Conservation (phyloP, 2,888 invertebrate genomes). For the Macropis europaea region DNA sequence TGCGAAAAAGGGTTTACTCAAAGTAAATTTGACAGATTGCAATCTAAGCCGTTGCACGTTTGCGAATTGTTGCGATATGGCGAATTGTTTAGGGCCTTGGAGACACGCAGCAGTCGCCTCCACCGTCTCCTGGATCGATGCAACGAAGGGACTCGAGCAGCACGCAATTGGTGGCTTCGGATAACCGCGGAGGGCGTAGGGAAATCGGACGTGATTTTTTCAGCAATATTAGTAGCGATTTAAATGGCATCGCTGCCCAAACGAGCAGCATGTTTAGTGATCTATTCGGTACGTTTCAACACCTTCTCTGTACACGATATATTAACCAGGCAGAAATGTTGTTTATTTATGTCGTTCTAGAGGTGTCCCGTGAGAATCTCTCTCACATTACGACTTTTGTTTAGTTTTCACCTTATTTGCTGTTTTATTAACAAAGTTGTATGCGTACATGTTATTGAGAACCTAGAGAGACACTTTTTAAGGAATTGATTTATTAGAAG, state of each 20-base stretch:
- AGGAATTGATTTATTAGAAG: too few species aligned
- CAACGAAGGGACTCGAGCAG: constrained; percentile 83
- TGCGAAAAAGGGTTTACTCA: constrained; percentile 90
- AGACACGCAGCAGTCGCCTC: constrained; percentile 79
- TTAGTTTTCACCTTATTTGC: too few species aligned
- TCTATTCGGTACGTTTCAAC: constrained; percentile 86
- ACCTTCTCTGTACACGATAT: background rate
- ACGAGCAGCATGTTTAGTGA: constrained; percentile 97
- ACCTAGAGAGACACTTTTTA: too few species aligned
- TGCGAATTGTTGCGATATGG: background rate
- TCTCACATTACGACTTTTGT: too few species aligned
- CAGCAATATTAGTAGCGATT: constrained; percentile 94
- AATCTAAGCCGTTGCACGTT: too few species aligned
- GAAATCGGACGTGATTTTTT: constrained; percentile 90
- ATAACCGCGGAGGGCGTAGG: constrained; percentile 79
- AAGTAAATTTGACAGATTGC: constrained; percentile 84
- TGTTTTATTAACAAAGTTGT: too few species aligned
- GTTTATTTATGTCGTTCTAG: too few species aligned
- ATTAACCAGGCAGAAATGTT: too few species aligned
- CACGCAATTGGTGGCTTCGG: constrained; percentile 84
- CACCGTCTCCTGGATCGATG: constrained; percentile 63
- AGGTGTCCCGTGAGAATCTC: too few species aligned
- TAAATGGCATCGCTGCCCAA: constrained; percentile 95
- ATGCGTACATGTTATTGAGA: too few species aligned
- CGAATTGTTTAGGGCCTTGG: constrained; percentile 78